Evolutionary conservation across 2,113 vertebrate genomes (phyloP).

Genomic region (Megaleporinus macrocephalus): DNA sequence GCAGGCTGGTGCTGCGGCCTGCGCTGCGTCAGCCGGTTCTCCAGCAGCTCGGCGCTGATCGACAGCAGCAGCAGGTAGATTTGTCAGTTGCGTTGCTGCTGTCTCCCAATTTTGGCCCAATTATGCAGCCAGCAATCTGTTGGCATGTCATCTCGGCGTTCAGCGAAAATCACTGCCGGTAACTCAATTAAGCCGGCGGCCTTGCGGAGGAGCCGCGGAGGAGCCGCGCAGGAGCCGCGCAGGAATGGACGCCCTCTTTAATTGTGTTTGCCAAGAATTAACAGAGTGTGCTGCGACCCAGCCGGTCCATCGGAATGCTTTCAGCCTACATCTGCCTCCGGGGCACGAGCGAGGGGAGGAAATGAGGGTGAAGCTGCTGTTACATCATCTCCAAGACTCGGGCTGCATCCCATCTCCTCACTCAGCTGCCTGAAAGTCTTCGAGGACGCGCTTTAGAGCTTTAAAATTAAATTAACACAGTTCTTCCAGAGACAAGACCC

Average conservation of each 20-base stretch:
- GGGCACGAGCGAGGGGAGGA: background rate
- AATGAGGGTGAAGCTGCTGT: background rate
- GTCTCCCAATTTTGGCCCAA: constrained; percentile 14
- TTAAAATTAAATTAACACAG: too few species aligned
- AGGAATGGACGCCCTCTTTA: background rate
- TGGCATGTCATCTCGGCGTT: constrained; percentile 31
- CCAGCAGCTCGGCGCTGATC: background rate
- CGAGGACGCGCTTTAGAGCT: too few species aligned
- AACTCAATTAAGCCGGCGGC: constrained; percentile 6
- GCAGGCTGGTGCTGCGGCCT: background rate
- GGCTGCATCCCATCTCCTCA: background rate
- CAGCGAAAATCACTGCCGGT: background rate
- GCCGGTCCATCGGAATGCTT: background rate
- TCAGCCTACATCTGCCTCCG: background rate
- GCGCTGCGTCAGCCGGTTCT: background rate
- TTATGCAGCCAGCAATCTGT: constrained; percentile 25
- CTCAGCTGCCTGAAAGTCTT: background rate
- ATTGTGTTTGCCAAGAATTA: background rate
- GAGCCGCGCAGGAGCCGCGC: background rate
- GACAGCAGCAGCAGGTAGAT: background rate
- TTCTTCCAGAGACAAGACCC: too few species aligned
- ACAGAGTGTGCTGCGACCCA: background rate
- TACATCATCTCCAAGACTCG: background rate
- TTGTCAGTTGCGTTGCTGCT: background rate
- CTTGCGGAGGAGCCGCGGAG: background rate